Evolutionary conservation across 1,140 invertebrate genomes (phyloP), one percentile per base, ranked within the genome.

Genomic region (Plectrocnemia conspersa): DNA sequence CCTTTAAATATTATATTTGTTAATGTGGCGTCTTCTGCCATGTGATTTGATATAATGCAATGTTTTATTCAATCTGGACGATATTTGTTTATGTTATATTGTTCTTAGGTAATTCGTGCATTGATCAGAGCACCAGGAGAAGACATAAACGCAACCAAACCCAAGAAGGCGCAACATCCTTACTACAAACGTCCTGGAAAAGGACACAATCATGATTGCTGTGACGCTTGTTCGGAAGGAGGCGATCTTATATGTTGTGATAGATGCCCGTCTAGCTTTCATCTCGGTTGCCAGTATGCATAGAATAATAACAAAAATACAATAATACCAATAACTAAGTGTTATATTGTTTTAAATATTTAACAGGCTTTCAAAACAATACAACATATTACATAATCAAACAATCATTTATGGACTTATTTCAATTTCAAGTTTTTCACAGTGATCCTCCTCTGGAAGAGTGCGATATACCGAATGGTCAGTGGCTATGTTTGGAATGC

Each of bases 181-280:
- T 91, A 93, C 64, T 91, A 89, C 62, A 86, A 88, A 65, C 77
- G 87, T 56, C 89, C 87, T 61, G 90, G 91, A 4, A 84, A 88
- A 66, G 85, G 90, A n/a, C 88, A 93, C 61, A 97, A 96, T 74
- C 88, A 89, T 69, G 93, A 96, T 68, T 86, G 82, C 56, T 97
- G 93, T 70, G 92, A 96, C 74, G 86, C 86, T 36, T 94, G 91
- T 68, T 81, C 86, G 59, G 93, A 96, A 77, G 93, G 92, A 29
- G 93, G 93, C 23, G 90, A 95, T 71, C 73, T 97, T n/a, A 84
- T 97, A 44, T 97, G 93, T 68, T 97, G 95, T 71, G 93, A 97
- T 68, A 83, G 85, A 58, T 97, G 94, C 68, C 92, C 93, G 25
- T 89, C 91, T 25, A 93, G 93, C 25, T 97, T 97, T 75, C 94